Evolutionary conservation across 2,888 invertebrate species (phyloP).

Genomic region (Cerceris rybyensis): DNA sequence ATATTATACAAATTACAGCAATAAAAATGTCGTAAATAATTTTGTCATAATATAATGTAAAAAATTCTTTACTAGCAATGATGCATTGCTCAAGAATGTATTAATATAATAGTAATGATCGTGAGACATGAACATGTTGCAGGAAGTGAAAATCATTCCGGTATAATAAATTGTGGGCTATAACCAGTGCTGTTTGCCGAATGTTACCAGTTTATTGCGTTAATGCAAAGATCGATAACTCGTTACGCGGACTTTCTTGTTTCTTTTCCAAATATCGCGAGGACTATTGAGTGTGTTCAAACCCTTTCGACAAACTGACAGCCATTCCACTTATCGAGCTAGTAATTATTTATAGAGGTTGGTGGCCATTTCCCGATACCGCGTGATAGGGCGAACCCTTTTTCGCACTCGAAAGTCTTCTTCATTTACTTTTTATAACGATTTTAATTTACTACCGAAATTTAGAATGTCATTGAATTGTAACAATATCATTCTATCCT

Average conservation of each 20-base stretch:
- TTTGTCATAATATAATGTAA: no score
- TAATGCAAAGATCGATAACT: conserved; percentile 57
- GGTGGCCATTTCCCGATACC: conserved; percentile 45
- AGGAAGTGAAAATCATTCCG: background rate
- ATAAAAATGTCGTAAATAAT: no score
- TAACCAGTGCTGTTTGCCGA: conserved; percentile 1
- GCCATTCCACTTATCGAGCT: conserved; percentile 55
- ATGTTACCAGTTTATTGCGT: conserved; percentile 4
- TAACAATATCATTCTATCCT: no score
- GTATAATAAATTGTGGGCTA: background rate
- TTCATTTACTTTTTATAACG: background rate
- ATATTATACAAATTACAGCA: background rate
- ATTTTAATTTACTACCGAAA: no score
- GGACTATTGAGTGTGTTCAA: conserved; percentile 42
- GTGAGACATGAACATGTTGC: background rate
- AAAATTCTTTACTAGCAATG: background rate
- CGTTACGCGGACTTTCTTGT: conserved; percentile 46
- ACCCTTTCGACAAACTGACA: conserved; percentile 46
- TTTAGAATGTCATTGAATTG: no score
- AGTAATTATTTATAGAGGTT: conserved; percentile 62
- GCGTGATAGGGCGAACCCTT: conserved; percentile 63
- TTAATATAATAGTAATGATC: background rate
- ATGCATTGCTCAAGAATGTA: background rate
- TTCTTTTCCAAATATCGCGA: conserved; percentile 62
- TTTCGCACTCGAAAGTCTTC: conserved; percentile 7